Conservation (phyloP, 1,140 invertebrate genomes). For the Physella acuta region DNA sequence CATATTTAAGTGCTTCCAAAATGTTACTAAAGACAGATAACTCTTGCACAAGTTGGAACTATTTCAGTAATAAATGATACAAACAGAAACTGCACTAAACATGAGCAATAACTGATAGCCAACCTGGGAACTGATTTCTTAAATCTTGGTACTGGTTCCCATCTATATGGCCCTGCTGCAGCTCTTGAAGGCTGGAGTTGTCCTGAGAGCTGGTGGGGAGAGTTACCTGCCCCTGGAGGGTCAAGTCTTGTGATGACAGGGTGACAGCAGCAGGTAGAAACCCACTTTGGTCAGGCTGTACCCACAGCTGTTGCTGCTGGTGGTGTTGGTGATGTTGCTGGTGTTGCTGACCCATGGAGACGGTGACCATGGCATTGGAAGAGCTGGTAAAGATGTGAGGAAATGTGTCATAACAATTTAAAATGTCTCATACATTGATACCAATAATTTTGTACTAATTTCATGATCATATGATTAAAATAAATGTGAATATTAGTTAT, state of each 20-base stretch:
- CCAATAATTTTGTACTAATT: no score
- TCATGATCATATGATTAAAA: no score
- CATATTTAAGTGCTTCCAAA: no score
- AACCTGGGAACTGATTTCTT: slow-evolving; percentile 25
- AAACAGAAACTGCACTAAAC: no score
- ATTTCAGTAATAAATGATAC: no score
- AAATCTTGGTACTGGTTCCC: slow-evolving; percentile 24
- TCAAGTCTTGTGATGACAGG: neutral
- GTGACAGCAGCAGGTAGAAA: slow-evolving; percentile 22
- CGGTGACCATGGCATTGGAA: neutral
- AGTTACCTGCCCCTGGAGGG: slow-evolving; percentile 15
- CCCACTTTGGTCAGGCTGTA: slow-evolving; percentile 19
- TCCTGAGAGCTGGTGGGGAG: slow-evolving; percentile 10
- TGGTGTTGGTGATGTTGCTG: slow-evolving; percentile 14
- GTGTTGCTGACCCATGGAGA: slow-evolving; percentile 8
- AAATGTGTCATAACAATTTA: no score
- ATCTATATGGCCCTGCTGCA: slow-evolving; percentile 18
- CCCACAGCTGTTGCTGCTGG: slow-evolving; percentile 17
- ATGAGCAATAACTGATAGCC: no score
- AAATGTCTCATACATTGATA: no score
- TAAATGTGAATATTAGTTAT: no score
- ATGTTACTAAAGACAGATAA: no score
- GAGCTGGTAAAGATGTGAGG: no score
- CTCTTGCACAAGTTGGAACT: no score
- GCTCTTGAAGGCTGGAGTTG: neutral